phyloP scores from a whole-genome alignment of 2,888 invertebrate genomes.

The Macrosiphum euphorbiae region DNA sequence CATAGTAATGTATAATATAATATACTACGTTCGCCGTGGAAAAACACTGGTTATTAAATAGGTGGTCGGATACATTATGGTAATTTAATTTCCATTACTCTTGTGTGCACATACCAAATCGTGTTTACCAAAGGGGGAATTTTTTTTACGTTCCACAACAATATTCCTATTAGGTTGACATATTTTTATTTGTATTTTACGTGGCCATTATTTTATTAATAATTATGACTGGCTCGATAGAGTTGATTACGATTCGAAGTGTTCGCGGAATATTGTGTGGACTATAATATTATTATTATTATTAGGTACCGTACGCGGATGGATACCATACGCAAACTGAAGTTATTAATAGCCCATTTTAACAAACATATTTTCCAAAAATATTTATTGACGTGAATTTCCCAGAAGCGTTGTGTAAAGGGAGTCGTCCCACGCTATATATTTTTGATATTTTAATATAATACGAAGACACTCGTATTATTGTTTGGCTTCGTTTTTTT shows the following conservation, averaged over 20 bases:
- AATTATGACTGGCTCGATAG: not conserved
- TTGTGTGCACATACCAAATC: not conserved
- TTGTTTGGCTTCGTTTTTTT: not conserved
- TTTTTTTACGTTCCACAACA: not conserved
- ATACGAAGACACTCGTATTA: not conserved
- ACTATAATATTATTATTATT: not conserved
- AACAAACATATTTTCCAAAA: not conserved
- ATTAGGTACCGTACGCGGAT: not conserved
- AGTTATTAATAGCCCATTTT: not conserved
- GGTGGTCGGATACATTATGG: slow-evolving; percentile 3
- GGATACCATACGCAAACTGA: not conserved
- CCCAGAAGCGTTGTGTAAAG: not conserved
- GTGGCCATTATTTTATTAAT: slow-evolving; percentile 11
- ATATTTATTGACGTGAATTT: too few species aligned
- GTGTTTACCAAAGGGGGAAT: not conserved
- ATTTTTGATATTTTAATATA: not conserved
- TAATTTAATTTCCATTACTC: slow-evolving; percentile 37
- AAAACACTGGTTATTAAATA: slow-evolving; percentile 15
- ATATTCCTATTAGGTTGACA: slow-evolving; percentile 13
- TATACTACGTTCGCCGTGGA: slow-evolving; percentile 1
- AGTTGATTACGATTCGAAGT: not conserved
- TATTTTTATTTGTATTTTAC: not conserved
- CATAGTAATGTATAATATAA: not conserved
- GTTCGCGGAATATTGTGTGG: not conserved
- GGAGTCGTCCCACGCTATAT: not conserved